Conservation (phyloP, 2,113 vertebrate species). For the Panurus biarmicus region DNA sequence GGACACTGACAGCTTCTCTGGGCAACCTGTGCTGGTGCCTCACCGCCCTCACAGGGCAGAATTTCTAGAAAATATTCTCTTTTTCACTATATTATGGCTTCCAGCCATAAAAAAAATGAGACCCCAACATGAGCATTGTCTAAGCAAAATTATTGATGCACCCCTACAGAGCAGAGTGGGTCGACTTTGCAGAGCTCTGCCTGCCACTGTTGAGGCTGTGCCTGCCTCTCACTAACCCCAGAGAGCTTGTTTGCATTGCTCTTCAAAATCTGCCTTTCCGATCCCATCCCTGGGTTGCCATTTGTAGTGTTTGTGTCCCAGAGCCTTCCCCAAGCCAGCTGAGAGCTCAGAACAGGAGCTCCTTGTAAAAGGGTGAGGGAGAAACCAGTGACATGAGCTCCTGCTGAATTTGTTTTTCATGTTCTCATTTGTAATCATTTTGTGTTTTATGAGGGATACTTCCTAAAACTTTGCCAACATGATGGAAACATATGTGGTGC, state of each 20-base stretch:
- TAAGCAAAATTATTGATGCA: neutral
- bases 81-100: neutral
- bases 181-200: neutral
- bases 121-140: neutral
- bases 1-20: neutral
- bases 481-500: constrained; percentile 57
- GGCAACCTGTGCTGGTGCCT: neutral
- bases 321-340: neutral
- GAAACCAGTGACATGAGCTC: neutral
- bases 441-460: constrained; percentile 54
- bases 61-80: neutral
- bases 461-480: constrained; percentile 38
- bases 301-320: neutral
- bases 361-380: constrained; percentile 12
- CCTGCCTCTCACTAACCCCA: neutral
- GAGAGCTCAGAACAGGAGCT: neutral
- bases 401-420: constrained; percentile 34
- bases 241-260: neutral
- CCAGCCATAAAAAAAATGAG: neutral
- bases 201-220: neutral
- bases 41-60: neutral
- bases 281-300: neutral
- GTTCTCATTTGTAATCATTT: constrained; percentile 37
- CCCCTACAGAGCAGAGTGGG: neutral
- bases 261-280: neutral